Base-by-base conservation (phyloP, 2,797 vertebrate species). In the Mareca penelope region DNA sequence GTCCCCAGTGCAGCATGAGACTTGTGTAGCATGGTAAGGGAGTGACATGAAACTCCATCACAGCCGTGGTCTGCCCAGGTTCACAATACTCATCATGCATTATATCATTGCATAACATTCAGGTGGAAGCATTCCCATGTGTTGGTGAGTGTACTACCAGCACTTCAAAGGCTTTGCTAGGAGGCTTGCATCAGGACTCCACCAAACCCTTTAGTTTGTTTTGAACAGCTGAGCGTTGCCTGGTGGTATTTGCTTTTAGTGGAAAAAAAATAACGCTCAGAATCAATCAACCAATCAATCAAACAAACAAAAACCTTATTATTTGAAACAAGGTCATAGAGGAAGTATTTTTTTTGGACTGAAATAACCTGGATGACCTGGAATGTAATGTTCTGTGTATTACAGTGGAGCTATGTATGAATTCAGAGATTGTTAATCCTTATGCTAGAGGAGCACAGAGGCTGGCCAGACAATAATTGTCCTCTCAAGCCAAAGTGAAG, bases 101-200 rank as follows among this genome's bases (percentile, higher is more conserved):
- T 15, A 5, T 50, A 59, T 39, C 48, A 61, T 15, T 52, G 39
- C 1, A 3, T 31, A 40, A 46, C 12, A 9, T 6, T n/a, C 35
- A 42, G 18, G 9, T 50, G 31, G 40, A 48, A n/a, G 3, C 13
- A 4, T 26, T 70, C 33, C 8, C 2, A 13, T 4, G 0, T 39
- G 8, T 12, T 10, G 3, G 1, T 23, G 10, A n/a, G 40, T 6
- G 70, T 53, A 42, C 33, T 56, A 55, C 8, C 39, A 73, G 21
- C 28, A 16, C 14, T 23, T 10, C 2, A 7, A 69, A 21, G 7
- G 10, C 1, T 53, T 71, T 88, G 24, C 60, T 64, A 56, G 59
- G 23, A 48, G 35, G 8, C 46, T 42, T 86, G 22, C 11, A 29
- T 16, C 28, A 16, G 8, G 44, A 44, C 18, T 46, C 29, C 71